A percentile compares a stretch with the other conserved stretches of the same genome.
Conservation (phyloP, 2,888 invertebrate species). For the Cordilura impudica region DNA sequence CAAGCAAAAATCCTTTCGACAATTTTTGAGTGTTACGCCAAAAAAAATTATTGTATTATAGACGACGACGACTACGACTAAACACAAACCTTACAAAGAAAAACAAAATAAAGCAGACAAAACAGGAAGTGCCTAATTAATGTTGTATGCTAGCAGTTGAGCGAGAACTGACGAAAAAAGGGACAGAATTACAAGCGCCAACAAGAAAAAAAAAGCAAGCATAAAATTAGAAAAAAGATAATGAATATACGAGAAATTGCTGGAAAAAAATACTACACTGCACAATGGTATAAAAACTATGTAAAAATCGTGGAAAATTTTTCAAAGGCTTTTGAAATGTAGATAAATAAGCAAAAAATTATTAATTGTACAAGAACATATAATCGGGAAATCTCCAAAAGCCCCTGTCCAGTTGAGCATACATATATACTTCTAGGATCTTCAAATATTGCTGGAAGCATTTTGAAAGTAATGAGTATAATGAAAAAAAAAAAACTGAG, state of each 20-base stretch:
- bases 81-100: not conserved
- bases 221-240: constrained; percentile 14
- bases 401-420: too few species aligned
- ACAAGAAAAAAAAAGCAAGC: constrained; percentile 13
- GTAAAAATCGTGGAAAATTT: too few species aligned
- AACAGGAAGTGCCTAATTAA: constrained; percentile 48
- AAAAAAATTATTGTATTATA: constrained; percentile 17
- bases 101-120: constrained; percentile 1
- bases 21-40: constrained; percentile 36
- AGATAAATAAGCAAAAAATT: too few species aligned
- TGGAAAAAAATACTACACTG: not conserved
- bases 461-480: too few species aligned
- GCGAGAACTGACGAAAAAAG: constrained; percentile 20
- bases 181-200: constrained; percentile 31
- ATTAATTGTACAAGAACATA: too few species aligned
- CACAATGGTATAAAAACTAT: too few species aligned
- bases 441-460: too few species aligned
- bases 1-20: constrained; percentile 50
- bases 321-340: too few species aligned
- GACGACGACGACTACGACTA: not conserved
- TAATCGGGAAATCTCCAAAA: too few species aligned
- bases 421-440: too few species aligned
- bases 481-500: too few species aligned
- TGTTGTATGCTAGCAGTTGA: constrained; percentile 35
- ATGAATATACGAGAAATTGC: constrained; percentile 9